Conservation (phyloP, 2,113 vertebrate genomes). For the Circaetus gallicus region DNA sequence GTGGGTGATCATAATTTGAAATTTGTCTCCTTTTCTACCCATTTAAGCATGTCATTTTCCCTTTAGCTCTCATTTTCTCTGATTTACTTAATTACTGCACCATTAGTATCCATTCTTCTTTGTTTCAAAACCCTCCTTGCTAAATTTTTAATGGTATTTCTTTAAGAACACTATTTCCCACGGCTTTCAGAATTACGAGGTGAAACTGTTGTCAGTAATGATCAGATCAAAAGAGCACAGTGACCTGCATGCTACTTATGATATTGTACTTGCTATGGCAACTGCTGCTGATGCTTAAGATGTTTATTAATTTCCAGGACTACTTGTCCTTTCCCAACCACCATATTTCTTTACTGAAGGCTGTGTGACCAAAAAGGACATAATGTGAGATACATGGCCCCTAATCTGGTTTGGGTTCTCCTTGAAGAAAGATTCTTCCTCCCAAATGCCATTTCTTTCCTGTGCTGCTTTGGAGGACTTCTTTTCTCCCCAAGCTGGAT, state of each 20-base stretch:
- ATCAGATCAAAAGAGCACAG: not conserved
- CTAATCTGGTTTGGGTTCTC: not conserved
- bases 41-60: not conserved
- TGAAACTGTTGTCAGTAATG: not conserved
- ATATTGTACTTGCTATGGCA: not conserved
- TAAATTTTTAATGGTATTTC: not conserved
- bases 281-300: not conserved
- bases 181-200: not conserved
- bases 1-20: not conserved
- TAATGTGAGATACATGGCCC: not conserved
- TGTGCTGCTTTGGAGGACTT: not conserved
- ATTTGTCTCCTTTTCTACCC: not conserved
- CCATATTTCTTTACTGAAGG: not conserved
- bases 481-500: not conserved
- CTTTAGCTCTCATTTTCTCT: not conserved
- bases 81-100: not conserved
- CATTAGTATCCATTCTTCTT: constrained; percentile 3
- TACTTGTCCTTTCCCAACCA: not conserved
- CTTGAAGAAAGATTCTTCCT: not conserved
- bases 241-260: not conserved
- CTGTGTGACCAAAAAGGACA: not conserved
- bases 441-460: not conserved
- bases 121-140: not conserved
- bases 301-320: not conserved
- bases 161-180: not conserved